Percentiles rank a stretch among this genome's conserved stretches.
These are phyloP conservation scores for Caenorhabditis macrosperma DNA, from an alignment of 2,888 invertebrate genomes.

Conservation along the genomic window DNA sequence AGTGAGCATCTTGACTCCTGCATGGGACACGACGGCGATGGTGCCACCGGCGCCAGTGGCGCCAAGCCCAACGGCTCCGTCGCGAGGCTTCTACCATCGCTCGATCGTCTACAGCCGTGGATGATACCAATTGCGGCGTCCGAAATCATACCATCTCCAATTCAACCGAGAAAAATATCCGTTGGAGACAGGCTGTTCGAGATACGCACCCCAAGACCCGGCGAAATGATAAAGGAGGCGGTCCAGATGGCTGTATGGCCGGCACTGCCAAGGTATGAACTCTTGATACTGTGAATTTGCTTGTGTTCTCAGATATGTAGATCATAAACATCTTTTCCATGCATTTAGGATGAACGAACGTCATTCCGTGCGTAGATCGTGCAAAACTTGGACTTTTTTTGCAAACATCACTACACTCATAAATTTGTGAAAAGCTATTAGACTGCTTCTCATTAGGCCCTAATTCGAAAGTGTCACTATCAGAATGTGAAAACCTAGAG, in stretches of 20 bases:
- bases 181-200: conserved; percentile 65
- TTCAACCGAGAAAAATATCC: conserved; percentile 67
- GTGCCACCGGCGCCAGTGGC: conserved; percentile 52
- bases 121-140: conserved; percentile 73
- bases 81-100: conserved; percentile 60
- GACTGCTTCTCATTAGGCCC: no score
- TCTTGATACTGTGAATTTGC: no score
- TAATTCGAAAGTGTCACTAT: no score
- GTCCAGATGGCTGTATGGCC: conserved; percentile 74
- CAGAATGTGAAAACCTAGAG: neutral
- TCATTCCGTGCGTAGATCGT: no score
- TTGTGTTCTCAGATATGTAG: no score
- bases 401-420: neutral
- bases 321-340: no score
- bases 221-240: conserved; percentile 70
- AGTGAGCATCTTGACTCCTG: conserved; percentile 53
- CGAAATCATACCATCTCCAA: conserved; percentile 70
- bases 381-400: neutral
- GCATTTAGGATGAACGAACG: no score
- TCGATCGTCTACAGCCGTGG: conserved; percentile 73
- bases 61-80: conserved; percentile 40
- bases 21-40: conserved; percentile 56
- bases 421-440: no score
- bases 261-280: conserved; percentile 67
- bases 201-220: conserved; percentile 62